These are phyloP conservation scores for Odocoileus virginianus DNA, from an alignment of 2,113 vertebrate genomes.

Conservation along the genomic window DNA sequence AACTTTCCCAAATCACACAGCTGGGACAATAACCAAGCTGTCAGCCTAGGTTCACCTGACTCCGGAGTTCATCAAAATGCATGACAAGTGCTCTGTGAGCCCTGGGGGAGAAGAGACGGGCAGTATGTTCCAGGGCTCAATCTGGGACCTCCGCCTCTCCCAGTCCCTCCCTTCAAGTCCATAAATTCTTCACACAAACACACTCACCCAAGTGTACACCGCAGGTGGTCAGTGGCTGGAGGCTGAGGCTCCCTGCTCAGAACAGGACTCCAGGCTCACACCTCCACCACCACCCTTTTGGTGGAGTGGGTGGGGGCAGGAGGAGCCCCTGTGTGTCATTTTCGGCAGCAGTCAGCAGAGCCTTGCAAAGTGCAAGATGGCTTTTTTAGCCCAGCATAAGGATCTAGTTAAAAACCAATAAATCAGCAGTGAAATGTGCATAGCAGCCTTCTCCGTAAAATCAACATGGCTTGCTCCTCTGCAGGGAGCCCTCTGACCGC, in stretches of 20 bases:
- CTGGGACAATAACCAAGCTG: background rate
- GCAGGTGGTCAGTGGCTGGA: constrained; percentile 76
- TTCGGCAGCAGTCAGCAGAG: constrained; percentile 66
- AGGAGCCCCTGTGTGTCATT: constrained; percentile 53
- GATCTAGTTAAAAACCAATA: constrained; percentile 91
- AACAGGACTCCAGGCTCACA: constrained; percentile 29
- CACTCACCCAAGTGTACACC: constrained; percentile 51
- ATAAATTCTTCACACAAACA: constrained; percentile 82
- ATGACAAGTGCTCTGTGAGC: background rate
- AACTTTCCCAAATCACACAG: background rate
- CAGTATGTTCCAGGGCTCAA: background rate
- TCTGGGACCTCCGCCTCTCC: constrained; percentile 72
- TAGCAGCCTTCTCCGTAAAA: constrained; percentile 88
- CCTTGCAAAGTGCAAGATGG: constrained; percentile 77
- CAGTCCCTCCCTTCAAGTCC: constrained; percentile 67
- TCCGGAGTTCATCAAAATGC: constrained; percentile 9
- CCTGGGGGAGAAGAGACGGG: background rate
- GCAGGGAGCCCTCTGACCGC: constrained; percentile 83
- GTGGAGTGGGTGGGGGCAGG: background rate
- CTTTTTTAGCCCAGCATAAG: constrained; percentile 79
- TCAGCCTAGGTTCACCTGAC: background rate
- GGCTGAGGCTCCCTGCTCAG: constrained; percentile 33
- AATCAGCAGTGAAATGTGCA: constrained; percentile 89
- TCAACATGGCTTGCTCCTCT: constrained; percentile 88
- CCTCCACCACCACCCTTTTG: constrained; percentile 16